Base-by-base conservation (phyloP, 2,797 vertebrate genomes). In the Rhinophrynus dorsalis region DNA sequence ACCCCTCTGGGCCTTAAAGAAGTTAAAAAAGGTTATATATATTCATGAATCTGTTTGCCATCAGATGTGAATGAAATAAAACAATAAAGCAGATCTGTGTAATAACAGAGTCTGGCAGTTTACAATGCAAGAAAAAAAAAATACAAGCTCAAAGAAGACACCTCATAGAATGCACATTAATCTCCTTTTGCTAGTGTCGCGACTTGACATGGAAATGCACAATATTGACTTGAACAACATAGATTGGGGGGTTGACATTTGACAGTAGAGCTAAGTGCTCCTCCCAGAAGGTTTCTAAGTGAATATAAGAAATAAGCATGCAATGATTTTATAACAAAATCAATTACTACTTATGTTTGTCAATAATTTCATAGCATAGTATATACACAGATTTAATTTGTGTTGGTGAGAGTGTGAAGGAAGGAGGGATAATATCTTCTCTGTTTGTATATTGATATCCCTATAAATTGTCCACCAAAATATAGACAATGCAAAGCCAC, bases 311-410 rank as follows among this genome's bases (percentile, higher is more conserved):
- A 70, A 69, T 27, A 56, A 48, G 24, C 42, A 48, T 21, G 21
- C 51, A 57, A 48, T 30, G 18, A 8, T 1, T 15, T 18, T 5
- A 63, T 71, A 38, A 23, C 50, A 70, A 71, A 64, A 57, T 71
- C 68, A 64, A 71, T 57, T 13, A 24, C 51, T 12, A 37, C 68
- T 48, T 42, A 57, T 57, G 60, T 63, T 64, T 56, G 24, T 50
- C 47, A 24, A 63, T 70, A 70, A 62, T 70, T 70, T 63, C 29
- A 64, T 70, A 64, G 42, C 8, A 55, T 57, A 30, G 51, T 38
- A 42, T 57, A 47, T 21, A 32, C 30, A 20, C 27, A 27, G 27
- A 55, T 70, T 33, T 62, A 40, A 62, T 48, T 54, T 6, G 11
- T 45, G 9, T 64, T 40, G 23, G 42, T 10, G 27, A 63, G 17